phyloP scores from a whole-genome alignment of 2,113 vertebrate species.

The Pseudopipra pipra region DNA sequence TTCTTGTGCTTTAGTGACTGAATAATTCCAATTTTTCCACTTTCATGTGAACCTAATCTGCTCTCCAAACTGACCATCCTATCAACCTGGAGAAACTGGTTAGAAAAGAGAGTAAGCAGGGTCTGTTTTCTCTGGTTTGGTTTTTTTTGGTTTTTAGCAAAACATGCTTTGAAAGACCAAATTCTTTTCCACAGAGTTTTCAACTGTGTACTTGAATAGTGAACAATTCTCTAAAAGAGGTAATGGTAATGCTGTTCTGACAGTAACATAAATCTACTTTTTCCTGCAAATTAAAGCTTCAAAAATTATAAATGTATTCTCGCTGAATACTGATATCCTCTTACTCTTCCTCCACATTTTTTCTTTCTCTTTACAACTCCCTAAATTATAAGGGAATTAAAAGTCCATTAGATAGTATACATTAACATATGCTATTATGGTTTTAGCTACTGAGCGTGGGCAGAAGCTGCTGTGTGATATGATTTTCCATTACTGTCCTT shows the following conservation, averaged over 20 bases:
- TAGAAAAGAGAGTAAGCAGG: not conserved
- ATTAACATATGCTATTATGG: conserved; percentile 36
- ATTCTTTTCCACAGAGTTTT: not conserved
- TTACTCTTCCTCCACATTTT: conserved; percentile 27
- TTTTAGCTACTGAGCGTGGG: not conserved
- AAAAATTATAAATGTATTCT: conserved; percentile 36
- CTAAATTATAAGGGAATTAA: conserved; percentile 63
- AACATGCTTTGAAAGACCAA: not conserved
- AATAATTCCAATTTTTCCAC: not conserved
- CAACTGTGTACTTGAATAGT: not conserved
- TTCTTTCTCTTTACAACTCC: conserved; percentile 37
- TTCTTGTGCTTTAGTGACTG: not conserved
- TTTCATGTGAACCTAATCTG: not conserved
- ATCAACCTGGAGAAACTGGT: not conserved
- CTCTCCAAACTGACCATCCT: not conserved
- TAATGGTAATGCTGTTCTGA: not conserved
- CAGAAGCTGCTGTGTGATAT: conserved; percentile 8
- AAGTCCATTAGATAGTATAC: conserved; percentile 43
- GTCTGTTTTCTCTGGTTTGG: not conserved
- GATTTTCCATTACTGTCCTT: conserved; percentile 32
- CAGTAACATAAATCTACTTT: not conserved
- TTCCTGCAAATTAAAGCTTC: conserved; percentile 38
- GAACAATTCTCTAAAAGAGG: not conserved
- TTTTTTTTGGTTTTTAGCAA: not conserved
- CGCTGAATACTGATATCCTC: conserved; percentile 17